Base-by-base conservation (phyloP, 2,113 vertebrate species). In the Colistium nudipinnis region DNA sequence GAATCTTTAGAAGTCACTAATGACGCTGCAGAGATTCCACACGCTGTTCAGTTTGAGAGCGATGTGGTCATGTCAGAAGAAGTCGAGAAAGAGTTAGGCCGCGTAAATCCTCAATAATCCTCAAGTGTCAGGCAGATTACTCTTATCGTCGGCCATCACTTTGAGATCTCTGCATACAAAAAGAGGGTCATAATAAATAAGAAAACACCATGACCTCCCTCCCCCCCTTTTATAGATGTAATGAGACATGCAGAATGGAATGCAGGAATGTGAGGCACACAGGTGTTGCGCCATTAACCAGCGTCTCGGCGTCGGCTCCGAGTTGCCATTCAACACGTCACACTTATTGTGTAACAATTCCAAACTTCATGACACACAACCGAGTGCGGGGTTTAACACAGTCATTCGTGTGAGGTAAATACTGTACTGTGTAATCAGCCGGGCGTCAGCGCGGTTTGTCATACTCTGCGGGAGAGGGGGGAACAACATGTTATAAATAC, bases 351-450 rank as follows among this genome's bases (percentile, higher is more conserved):
- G 69, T 69, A 62, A 78, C 68, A 83, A 75, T 86, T 83, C 78
- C 66, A 73, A 63, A 81, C 80, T 83, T 85, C 88, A 87, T 88
- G 87, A 85, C 83, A 83, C 83, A 83, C 71, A 72, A 80, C 75
- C 77, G 73, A 84, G 74, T 74, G 69, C 51, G 12, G 44, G 48
- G 38, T 83, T 83, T 78, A 72, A 76, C 63, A 43, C 12, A 63
- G 59, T 30, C 66, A 68, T 69, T 76, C 57, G 24, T 67, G 57
- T 74, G 74, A 81, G 51, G 69, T 83, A 81, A 82, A 83, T 71
- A 72, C 67, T 49, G 36, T 71, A 72, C 67, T 49, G 36, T 70
- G 76, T 30, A 68, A 71, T 87, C 69, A 74, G 64, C 6, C 4
- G 25, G 64, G 41, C 47, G 72, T 59, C 41, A 54, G 49, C 44